Conservation (phyloP, 2,797 vertebrate species). For the Etheostoma nigrum region DNA sequence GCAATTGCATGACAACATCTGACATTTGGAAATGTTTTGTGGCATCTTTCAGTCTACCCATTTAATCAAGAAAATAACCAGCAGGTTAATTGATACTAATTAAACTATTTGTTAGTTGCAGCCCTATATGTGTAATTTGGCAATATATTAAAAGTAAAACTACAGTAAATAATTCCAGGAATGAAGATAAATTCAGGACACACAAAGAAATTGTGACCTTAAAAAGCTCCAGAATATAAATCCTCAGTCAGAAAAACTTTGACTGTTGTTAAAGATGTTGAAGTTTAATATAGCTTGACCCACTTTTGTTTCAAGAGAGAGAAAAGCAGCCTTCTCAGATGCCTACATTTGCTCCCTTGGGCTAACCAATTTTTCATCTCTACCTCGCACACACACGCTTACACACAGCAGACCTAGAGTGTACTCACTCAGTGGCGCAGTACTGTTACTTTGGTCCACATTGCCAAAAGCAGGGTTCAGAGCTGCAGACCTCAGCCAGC, state of each 20-base stretch:
- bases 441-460: conserved; percentile 45
- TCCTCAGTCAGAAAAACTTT: conserved; percentile 48
- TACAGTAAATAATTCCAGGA: not conserved
- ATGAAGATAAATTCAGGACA: not conserved
- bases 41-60: not conserved
- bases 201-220: not conserved
- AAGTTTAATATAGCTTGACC: conserved; percentile 77
- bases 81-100: not conserved
- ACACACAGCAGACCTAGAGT: conserved; percentile 48
- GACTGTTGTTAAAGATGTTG: conserved; percentile 49
- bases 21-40: not conserved
- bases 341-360: conserved; percentile 57
- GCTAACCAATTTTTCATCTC: conserved; percentile 60
- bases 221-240: conserved; percentile 33
- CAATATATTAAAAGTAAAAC: not conserved
- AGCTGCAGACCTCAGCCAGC: conserved; percentile 39
- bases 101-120: not conserved
- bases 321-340: conserved; percentile 53
- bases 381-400: conserved; percentile 40
- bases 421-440: conserved; percentile 53
- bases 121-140: not conserved
- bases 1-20: not conserved
- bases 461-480: conserved; percentile 55
- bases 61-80: not conserved
- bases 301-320: conserved; percentile 73